A percentile compares a stretch with the other conserved stretches of the same genome.
Conservation (phyloP, 2,797 vertebrate species). For the Pseudochromis fuscus region DNA sequence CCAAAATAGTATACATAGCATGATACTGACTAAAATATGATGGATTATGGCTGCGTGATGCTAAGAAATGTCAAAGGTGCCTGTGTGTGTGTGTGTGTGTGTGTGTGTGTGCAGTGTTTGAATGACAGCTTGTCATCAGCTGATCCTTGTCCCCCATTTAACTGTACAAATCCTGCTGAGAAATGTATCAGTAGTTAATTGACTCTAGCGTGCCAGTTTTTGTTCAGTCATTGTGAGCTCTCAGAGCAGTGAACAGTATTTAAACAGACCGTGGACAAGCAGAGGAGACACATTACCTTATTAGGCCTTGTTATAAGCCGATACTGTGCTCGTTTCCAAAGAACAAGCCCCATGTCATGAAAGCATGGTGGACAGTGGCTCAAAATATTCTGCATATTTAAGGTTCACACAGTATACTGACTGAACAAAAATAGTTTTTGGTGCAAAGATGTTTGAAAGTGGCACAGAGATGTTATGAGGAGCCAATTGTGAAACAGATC, state of each 20-base stretch:
- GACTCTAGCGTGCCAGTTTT: slow-evolving; percentile 40
- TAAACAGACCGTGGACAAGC: slow-evolving; percentile 48
- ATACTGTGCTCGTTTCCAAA: slow-evolving; percentile 73
- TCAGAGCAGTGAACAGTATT: slow-evolving; percentile 41
- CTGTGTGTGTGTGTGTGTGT: slow-evolving; percentile 7
- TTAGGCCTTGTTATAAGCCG: slow-evolving; percentile 76
- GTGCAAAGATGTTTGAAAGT: slow-evolving; percentile 37
- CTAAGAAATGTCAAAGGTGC: slow-evolving; percentile 30
- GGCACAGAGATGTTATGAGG: slow-evolving; percentile 17
- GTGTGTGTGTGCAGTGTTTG: background rate
- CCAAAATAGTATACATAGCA: slow-evolving; percentile 29
- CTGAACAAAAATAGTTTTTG: slow-evolving; percentile 48
- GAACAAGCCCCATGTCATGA: slow-evolving; percentile 57
- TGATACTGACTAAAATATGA: slow-evolving; percentile 39
- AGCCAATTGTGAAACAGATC: slow-evolving; percentile 13
- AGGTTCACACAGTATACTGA: slow-evolving; percentile 23
- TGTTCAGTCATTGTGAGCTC: slow-evolving; percentile 36
- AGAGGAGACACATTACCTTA: slow-evolving; percentile 70
- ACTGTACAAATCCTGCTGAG: slow-evolving; percentile 44
- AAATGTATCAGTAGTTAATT: slow-evolving; percentile 48
- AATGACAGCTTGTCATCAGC: slow-evolving; percentile 25
- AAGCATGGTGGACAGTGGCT: slow-evolving; percentile 35
- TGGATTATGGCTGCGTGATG: slow-evolving; percentile 27
- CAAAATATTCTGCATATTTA: slow-evolving; percentile 29
- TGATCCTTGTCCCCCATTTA: slow-evolving; percentile 35